Evolutionary conservation across 2,797 vertebrate species (phyloP), one percentile per base, ranked within the genome.

Genomic region (Lacerta viridis): DNA sequence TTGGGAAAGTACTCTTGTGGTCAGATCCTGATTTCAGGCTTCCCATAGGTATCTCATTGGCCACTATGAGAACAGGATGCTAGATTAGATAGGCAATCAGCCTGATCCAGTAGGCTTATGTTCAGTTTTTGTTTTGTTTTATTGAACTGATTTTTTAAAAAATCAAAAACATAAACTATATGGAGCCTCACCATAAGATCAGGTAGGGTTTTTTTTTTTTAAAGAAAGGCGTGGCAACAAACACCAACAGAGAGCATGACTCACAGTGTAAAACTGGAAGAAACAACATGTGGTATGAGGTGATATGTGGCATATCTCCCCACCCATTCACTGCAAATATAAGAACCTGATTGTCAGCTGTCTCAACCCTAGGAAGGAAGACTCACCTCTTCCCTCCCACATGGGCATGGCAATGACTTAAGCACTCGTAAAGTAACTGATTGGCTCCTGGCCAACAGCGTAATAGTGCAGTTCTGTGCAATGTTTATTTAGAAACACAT

Each of bases 241-340:
- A 43, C 6, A 25, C 66, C 61, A 77, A 46, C 9, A 78, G 29
- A 77, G 61, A 74, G 89, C 41, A 61, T 80, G 86, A 85, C 33
- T 85, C 82, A 81, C 0, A 78, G 1, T 74, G 64, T 39, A n/a
- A 43, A 41, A 5, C 33, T 46, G 86, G 86, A 80, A 10, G 1
- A 1, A 75, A 43, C 75, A 72, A 2, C 17, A 90, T 1, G 1
- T 69, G 39, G 36, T 18, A 59, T 0, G 64, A 91, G 74, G 10
- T 29, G 20, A 36, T 0, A 0, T 36, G 77, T 3, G 18, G 27
- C 66, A 90, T 8, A 27, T 69, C 36, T 69, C 13, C 23, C n/a
- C 17, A 39, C 64, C 55, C 33, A 80, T 66, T 7, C 11, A 4
- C 68, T 29, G 0, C 18, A 59, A 18, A 80, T 7, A 69, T 6